phyloP scores from a whole-genome alignment of 2,888 invertebrate genomes.

The Thera obeliscata region DNA sequence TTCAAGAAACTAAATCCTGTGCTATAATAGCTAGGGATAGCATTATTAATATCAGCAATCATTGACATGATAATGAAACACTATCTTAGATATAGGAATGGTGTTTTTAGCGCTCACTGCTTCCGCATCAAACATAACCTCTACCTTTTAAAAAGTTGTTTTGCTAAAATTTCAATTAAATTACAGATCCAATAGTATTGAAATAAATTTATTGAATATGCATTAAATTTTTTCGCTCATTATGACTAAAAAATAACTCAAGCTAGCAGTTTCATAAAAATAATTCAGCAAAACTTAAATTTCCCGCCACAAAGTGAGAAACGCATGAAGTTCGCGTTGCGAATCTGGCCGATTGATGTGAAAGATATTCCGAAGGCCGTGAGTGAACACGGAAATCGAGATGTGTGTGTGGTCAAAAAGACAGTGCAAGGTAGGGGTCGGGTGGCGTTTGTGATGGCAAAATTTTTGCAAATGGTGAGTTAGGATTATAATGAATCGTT shows the following conservation, averaged over 20 bases:
- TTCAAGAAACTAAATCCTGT: constrained; percentile 17
- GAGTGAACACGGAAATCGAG: constrained; percentile 86
- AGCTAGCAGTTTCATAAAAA: constrained; percentile 8
- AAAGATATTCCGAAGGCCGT: constrained; percentile 87
- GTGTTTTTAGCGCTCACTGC: constrained; percentile 35
- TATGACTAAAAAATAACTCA: background rate
- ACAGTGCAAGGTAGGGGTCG: constrained; percentile 91
- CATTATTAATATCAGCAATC: constrained; percentile 9
- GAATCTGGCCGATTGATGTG: constrained; percentile 86
- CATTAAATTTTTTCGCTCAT: constrained; percentile 24
- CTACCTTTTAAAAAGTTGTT: constrained; percentile 5
- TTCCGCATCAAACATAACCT: constrained; percentile 68
- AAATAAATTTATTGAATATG: background rate
- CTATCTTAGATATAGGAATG: background rate
- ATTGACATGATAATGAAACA: background rate
- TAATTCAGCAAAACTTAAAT: constrained; percentile 69
- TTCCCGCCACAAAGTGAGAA: constrained; percentile 74
- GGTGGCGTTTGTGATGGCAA: constrained; percentile 92
- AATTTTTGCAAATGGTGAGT: constrained; percentile 91
- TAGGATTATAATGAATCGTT: constrained; percentile 79
- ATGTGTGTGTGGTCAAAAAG: constrained; percentile 86
- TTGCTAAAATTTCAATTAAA: background rate
- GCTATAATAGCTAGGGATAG: constrained; percentile 3
- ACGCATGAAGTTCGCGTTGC: constrained; percentile 84
- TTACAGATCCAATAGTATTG: background rate